Evolutionary conservation across 1,140 invertebrate genomes (phyloP).

Genomic region (Rhynchophorus ferrugineus): DNA sequence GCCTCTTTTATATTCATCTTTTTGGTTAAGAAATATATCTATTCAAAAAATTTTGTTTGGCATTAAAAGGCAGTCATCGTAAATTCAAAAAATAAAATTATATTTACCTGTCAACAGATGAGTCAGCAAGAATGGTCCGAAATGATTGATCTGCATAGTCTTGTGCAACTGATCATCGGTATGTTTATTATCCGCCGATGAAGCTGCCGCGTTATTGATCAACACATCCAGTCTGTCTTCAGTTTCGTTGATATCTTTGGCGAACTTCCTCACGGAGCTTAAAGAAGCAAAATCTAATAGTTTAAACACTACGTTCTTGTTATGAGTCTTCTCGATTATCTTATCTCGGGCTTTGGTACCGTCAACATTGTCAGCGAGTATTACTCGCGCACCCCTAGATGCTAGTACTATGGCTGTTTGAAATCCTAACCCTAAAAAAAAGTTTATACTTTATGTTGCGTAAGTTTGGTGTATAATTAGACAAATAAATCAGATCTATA

Average conservation of each 20-base stretch:
- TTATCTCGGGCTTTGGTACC: slow-evolving; percentile 40
- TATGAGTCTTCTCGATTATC: slow-evolving; percentile 34
- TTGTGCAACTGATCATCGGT: slow-evolving; percentile 57
- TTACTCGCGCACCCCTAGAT: slow-evolving; percentile 33
- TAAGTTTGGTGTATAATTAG: neutral
- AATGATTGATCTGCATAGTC: slow-evolving; percentile 58
- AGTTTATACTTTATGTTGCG: neutral
- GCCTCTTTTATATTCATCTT: too few species aligned
- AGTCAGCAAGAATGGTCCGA: slow-evolving; percentile 61
- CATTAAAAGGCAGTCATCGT: too few species aligned
- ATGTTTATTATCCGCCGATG: slow-evolving; percentile 36
- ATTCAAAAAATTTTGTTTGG: too few species aligned
- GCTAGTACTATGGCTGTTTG: slow-evolving; percentile 35
- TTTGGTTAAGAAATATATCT: too few species aligned
- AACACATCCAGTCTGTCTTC: slow-evolving; percentile 48
- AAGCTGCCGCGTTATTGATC: slow-evolving; percentile 61
- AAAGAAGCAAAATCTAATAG: slow-evolving; percentile 42
- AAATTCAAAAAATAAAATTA: too few species aligned
- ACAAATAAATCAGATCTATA: too few species aligned
- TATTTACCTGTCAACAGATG: slow-evolving; percentile 53
- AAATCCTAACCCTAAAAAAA: slow-evolving; percentile 32
- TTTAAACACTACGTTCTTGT: slow-evolving; percentile 37
- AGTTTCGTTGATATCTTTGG: slow-evolving; percentile 41
- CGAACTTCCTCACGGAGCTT: slow-evolving; percentile 44
- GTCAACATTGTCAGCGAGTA: slow-evolving; percentile 32